A percentile compares a stretch with the other conserved stretches of the same genome.
phyloP scores from a whole-genome alignment of 2,797 vertebrate genomes.

The Danio jaintianensis region DNA sequence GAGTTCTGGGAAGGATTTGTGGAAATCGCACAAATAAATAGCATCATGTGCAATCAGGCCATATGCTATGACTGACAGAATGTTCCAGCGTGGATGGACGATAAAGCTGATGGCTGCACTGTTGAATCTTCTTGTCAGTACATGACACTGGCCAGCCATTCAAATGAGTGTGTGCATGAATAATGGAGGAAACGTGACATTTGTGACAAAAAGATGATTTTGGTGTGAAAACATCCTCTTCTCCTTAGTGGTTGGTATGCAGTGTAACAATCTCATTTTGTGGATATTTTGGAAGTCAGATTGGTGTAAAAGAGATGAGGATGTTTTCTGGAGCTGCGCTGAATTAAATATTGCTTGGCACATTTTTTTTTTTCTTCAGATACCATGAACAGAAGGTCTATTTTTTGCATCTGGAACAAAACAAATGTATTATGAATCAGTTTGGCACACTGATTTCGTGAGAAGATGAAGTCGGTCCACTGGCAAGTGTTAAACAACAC shows the following conservation, averaged over 20 bases:
- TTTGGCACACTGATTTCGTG: constrained; percentile 34
- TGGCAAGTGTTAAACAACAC: constrained; percentile 24
- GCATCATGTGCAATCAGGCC: constrained; percentile 34
- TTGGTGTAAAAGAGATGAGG: not conserved
- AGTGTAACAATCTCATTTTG: not conserved
- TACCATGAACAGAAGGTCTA: constrained; percentile 29
- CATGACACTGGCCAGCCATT: not conserved
- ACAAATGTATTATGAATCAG: constrained; percentile 52
- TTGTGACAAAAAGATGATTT: constrained; percentile 31
- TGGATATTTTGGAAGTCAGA: constrained; percentile 27
- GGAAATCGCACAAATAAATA: constrained; percentile 49
- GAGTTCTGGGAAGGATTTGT: constrained; percentile 45
- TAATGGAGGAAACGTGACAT: constrained; percentile 41
- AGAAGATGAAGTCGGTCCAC: constrained; percentile 10
- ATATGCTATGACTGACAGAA: constrained; percentile 34
- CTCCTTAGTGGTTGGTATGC: not conserved
- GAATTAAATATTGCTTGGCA: constrained; percentile 41
- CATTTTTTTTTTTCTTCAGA: constrained; percentile 22
- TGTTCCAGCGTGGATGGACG: constrained; percentile 37
- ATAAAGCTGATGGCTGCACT: constrained; percentile 24
- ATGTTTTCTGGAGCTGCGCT: constrained; percentile 13
- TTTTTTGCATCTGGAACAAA: constrained; percentile 51
- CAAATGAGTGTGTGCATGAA: constrained; percentile 31
- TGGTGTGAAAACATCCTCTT: not conserved
- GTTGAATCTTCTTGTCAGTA: constrained; percentile 41